Conservation (phyloP, 2,888 invertebrate species). For the Drosophila nr. medialis region DNA sequence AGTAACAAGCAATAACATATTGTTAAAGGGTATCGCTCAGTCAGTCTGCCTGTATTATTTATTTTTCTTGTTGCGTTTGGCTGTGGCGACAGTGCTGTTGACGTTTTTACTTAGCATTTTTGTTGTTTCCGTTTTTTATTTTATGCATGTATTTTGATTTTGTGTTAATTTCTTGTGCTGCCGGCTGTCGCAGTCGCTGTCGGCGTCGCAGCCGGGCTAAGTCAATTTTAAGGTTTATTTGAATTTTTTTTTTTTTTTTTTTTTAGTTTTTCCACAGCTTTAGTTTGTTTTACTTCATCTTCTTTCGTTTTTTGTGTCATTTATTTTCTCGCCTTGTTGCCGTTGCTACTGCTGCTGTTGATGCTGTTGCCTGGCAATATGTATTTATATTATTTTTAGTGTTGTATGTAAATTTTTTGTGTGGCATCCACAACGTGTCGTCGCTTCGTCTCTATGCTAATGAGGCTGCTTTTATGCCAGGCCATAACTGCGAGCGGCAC, state of each 20-base stretch:
- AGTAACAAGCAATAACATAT: neutral
- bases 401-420: conserved; percentile 68
- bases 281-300: conserved; percentile 16
- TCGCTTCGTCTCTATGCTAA: conserved; percentile 58
- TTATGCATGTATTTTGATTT: conserved; percentile 55
- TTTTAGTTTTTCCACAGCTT: conserved; percentile 57
- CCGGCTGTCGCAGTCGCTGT: conserved; percentile 50
- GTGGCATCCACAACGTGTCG: conserved; percentile 33
- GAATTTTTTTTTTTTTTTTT: conserved; percentile 63
- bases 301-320: conserved; percentile 26
- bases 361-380: conserved; percentile 50
- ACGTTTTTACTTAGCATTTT: conserved; percentile 53
- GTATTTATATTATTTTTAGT: conserved; percentile 71
- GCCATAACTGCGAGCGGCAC: conserved; percentile 52
- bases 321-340: conserved; percentile 56
- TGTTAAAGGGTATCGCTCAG: conserved; percentile 24
- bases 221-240: conserved; percentile 80
- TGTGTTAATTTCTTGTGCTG: conserved; percentile 72
- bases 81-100: conserved; percentile 45
- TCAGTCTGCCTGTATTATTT: neutral
- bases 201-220: conserved; percentile 56
- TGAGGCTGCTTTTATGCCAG: conserved; percentile 66
- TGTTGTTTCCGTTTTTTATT: conserved; percentile 25
- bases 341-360: conserved; percentile 5
- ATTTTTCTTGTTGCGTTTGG: conserved; percentile 26